phyloP scores from a whole-genome alignment of 1,140 invertebrate species.

The Trichomalopsis sarcophagae region DNA sequence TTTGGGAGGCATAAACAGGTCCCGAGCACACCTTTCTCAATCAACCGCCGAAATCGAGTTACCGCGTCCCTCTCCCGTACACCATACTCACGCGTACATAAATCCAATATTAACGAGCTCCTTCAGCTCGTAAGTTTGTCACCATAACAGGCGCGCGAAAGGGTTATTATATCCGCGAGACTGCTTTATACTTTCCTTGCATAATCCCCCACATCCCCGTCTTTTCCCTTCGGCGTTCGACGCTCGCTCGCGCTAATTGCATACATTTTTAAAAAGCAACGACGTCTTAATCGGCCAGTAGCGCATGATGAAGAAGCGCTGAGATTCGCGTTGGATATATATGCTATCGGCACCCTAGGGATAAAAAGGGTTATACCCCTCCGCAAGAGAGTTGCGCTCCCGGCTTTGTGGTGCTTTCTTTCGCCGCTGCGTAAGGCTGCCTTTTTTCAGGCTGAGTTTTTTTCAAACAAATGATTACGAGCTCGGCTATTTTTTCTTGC shows the following conservation, averaged over 20 bases:
- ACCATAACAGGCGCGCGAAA: conserved; percentile 54
- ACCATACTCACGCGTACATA: not conserved
- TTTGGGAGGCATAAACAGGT: too few species aligned
- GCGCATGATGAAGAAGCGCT: conserved; percentile 54
- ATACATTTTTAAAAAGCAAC: conserved; percentile 63
- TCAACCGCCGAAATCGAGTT: not conserved
- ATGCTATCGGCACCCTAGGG: not conserved
- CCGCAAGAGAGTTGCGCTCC: not conserved
- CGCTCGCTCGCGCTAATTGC: conserved; percentile 57
- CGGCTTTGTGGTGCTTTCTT: not conserved
- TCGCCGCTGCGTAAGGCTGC: not conserved
- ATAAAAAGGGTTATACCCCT: conserved; percentile 35
- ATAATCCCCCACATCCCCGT: conserved; percentile 22
- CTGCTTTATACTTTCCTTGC: conserved; percentile 11
- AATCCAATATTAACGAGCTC: conserved; percentile 61
- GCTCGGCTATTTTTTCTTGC: conserved; percentile 11
- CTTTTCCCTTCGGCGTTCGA: conserved; percentile 27
- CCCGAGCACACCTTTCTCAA: too few species aligned
- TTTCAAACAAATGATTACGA: conserved; percentile 47
- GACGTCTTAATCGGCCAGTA: conserved; percentile 61
- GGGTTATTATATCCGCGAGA: conserved; percentile 52
- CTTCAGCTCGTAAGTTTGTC: conserved; percentile 63
- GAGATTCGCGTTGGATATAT: not conserved
- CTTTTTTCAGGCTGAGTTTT: conserved; percentile 6
- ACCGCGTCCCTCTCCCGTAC: not conserved